Evolutionary conservation across 2,888 invertebrate species (phyloP), one percentile per base, ranked within the genome.

Genomic region (Tetropium fuscum): DNA sequence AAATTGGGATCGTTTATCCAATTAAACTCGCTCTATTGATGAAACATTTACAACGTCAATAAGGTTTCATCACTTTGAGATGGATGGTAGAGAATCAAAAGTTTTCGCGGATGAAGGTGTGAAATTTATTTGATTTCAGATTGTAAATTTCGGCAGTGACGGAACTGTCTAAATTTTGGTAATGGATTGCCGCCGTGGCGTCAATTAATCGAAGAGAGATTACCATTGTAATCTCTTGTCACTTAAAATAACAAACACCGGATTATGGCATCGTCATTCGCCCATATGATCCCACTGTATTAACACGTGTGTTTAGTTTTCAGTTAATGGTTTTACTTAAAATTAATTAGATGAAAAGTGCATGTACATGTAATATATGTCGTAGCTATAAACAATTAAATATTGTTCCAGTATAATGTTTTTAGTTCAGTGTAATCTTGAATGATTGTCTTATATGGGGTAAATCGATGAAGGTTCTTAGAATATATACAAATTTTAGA

Each of bases 301-400:
- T 56, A 66, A 63, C 70, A 70, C 65, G 66, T 70, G 70, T 70
- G 70, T 70, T 70, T 70, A 61, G 68, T 70, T 68, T 56, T 66
- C 60, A 68, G 63, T 66, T 68, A 64, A 70, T 68, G 51, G 55
- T 55, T 60, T 43, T 36, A 60, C 55, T 55, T 49, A 45, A 54
- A 54, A 54, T 36, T 48, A 54, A 55, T 22, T 25, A 44, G 22
- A 10, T 22, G 27, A 11, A 22, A 44, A 25, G n/a, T n/a, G n/a
- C n/a, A n/a, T n/a, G n/a, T n/a, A n/a, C n/a, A n/a, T n/a, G n/a
- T n/a, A n/a, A n/a, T n/a, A n/a, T n/a, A n/a, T n/a, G n/a, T n/a
- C n/a, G n/a, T n/a, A n/a, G n/a, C n/a, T n/a, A n/a, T n/a, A n/a
- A n/a, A n/a, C n/a, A n/a, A n/a, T n/a, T n/a, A n/a, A n/a, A n/a